Conservation (phyloP, 2,797 vertebrate genomes). For the Microtus agrestis region DNA sequence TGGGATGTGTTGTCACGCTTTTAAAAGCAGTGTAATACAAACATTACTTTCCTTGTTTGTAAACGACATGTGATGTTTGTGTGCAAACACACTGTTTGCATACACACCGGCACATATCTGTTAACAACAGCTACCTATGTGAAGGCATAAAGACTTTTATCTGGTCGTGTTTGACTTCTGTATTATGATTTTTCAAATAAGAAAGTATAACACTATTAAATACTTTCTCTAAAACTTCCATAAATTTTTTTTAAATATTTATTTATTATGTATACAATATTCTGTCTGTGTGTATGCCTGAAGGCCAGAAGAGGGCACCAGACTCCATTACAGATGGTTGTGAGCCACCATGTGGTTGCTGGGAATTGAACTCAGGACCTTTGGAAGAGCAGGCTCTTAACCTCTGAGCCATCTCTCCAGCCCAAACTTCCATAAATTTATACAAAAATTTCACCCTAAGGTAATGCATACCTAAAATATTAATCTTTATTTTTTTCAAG, state of each 20-base stretch:
- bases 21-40: conserved; percentile 5
- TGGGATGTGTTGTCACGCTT: background rate
- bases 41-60: background rate
- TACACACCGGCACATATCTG: background rate
- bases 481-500: background rate
- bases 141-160: background rate
- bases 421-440: background rate
- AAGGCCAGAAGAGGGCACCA: too few relatives aligned
- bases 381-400: too few relatives aligned
- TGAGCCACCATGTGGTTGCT: too few relatives aligned
- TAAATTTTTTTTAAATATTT: background rate
- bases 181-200: conserved; percentile 40
- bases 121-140: background rate
- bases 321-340: too few relatives aligned
- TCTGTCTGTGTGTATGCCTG: too few relatives aligned
- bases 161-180: background rate
- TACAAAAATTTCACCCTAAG: conserved; percentile 32
- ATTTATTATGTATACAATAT: too few relatives aligned
- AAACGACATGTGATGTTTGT: background rate
- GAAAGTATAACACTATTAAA: conserved; percentile 16
- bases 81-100: background rate
- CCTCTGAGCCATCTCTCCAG: too few relatives aligned
- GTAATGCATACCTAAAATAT: conserved; percentile 52
- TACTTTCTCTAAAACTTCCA: conserved; percentile 27
- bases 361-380: too few relatives aligned